Base-by-base conservation (phyloP, 2,888 invertebrate genomes). In the Trissolcus brochymenae region DNA sequence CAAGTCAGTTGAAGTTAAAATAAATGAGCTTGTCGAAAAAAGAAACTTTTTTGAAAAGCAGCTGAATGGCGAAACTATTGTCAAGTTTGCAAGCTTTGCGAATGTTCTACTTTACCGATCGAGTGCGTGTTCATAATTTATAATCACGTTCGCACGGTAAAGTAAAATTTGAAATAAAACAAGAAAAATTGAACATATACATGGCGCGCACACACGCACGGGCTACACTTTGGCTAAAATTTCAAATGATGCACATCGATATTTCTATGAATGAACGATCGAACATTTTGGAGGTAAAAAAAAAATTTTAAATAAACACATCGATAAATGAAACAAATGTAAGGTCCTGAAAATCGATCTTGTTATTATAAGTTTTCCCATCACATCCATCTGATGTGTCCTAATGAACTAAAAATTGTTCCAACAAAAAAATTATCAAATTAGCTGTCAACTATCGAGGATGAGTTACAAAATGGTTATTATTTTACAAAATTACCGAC, bases 1-100 rank as follows among this genome's bases (percentile, higher is more conserved):
- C 82, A 87, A 82, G 82, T 87, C 82, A 82, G 81, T 82, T 81
- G 14, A 43, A 43, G 14, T 43, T 43, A 43, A 43, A 43, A 6
- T 43, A 43, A 43, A 43, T n/a, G 25, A 25, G 6, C 6, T 25
- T 25, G 2, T 25, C n/a, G n/a, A n/a, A n/a, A n/a, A 25, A 43
- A 60, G 40, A 53, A 64, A 50, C 3, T 55, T 2, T 6, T 9
- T 25, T 25, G 25, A 25, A 25, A 25, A 25, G 6, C 25, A 25
- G 25, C 25, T 25, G 25, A 25, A 25, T 25, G 6, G 25, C 25
- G 25, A 25, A 25, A 4, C 25, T 25, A 25, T 6, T 25, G 51
- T 46, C 19, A 79, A 74, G 53, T 62, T 41, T 59, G 25, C 25
- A 25, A 25, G 25, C 25, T 25, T 25, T 25, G 35, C 9, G 49